These are phyloP conservation scores for Steinernema carpocapsae DNA, from an alignment of 2,888 invertebrate species.

Conservation along the genomic window DNA sequence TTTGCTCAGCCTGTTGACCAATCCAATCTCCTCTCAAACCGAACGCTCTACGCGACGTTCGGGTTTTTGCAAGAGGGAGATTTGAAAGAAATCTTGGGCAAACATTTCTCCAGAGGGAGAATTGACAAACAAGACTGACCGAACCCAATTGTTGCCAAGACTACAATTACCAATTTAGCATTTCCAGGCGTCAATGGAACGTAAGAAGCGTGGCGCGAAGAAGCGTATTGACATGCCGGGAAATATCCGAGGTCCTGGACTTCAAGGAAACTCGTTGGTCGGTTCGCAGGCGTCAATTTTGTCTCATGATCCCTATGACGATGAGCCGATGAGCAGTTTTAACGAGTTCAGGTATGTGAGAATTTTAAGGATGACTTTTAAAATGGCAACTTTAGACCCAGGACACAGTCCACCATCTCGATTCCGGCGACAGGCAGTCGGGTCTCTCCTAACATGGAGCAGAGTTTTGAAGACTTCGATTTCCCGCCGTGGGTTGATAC, in stretches of 20 bases:
- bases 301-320: slow-evolving; percentile 54
- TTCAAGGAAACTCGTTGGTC: slow-evolving; percentile 34
- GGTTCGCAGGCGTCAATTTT: slow-evolving; percentile 52
- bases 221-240: slow-evolving; percentile 53
- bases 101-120: too few species aligned
- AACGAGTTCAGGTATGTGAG: slow-evolving; percentile 47
- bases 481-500: slow-evolving; percentile 62
- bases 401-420: slow-evolving; percentile 60
- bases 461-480: slow-evolving; percentile 62
- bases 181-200: slow-evolving; percentile 58
- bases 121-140: background rate
- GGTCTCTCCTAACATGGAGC: slow-evolving; percentile 51
- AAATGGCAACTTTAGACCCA: slow-evolving; percentile 40
- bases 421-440: slow-evolving; percentile 50
- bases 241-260: slow-evolving; percentile 30
- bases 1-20: slow-evolving; percentile 28
- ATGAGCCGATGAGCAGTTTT: slow-evolving; percentile 46
- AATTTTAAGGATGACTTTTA: slow-evolving; percentile 18
- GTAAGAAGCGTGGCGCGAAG: slow-evolving; percentile 59
- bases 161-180: background rate
- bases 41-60: too few species aligned
- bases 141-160: background rate
- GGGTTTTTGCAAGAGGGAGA: too few species aligned
- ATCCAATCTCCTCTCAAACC: too few species aligned
- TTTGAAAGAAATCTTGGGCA: too few species aligned